phyloP scores from a whole-genome alignment of 1,140 invertebrate species.

The Pseudoatta argentina region DNA sequence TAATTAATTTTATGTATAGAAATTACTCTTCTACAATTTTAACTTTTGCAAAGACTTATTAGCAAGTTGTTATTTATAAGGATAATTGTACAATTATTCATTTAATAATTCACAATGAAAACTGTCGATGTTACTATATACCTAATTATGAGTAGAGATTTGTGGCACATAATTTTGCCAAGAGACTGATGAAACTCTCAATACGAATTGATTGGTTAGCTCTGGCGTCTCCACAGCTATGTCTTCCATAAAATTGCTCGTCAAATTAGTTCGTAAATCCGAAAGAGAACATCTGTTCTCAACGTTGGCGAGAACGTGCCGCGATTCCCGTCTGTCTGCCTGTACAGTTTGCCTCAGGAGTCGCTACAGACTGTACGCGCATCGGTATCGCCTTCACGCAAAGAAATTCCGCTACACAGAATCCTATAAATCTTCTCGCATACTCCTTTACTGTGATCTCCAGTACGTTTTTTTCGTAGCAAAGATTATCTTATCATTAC shows the following conservation, averaged over 20 bases:
- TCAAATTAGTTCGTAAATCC: constrained; percentile 42
- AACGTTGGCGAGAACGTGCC: constrained; percentile 19
- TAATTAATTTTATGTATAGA: background rate
- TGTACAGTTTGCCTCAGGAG: constrained; percentile 28
- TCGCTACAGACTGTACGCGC: constrained; percentile 10
- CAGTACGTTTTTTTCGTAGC: background rate
- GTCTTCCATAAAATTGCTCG: constrained; percentile 14
- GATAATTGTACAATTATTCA: background rate
- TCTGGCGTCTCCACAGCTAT: background rate
- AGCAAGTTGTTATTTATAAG: background rate
- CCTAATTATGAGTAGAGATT: constrained; percentile 3
- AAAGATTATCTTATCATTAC: background rate
- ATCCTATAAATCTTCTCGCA: constrained; percentile 18
- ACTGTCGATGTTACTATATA: background rate
- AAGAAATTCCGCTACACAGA: constrained; percentile 23
- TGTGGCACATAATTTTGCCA: background rate
- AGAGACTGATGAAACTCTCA: constrained; percentile 3
- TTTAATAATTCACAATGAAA: background rate
- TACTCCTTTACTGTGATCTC: background rate
- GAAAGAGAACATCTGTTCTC: constrained; percentile 37
- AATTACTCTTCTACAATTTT: background rate
- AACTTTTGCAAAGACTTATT: background rate
- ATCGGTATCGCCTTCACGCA: background rate
- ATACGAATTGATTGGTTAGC: constrained; percentile 21
- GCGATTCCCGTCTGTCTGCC: constrained; percentile 21